Evolutionary conservation across 2,113 vertebrate species (phyloP), one percentile per base, ranked within the genome.

Genomic region (Paraplagusia blochii): DNA sequence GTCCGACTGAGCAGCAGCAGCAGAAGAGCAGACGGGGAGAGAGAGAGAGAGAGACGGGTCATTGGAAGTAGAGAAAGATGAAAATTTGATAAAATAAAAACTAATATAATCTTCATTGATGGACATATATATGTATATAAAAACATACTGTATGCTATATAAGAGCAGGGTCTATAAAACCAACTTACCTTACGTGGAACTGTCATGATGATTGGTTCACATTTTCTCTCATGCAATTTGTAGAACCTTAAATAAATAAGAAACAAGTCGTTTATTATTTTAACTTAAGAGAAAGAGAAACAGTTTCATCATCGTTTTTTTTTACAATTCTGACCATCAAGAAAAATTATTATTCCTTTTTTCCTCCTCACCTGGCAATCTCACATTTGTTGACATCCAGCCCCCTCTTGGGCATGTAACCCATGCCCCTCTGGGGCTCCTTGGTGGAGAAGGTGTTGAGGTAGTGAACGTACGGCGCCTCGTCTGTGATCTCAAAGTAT

Each of bases 321-420:
- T 29, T 29, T 2, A 29, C 22, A 29, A 29, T 29, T 29, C 22
- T 29, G 22, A 29, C 22, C 22, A 29, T 29, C n/a, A n/a, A n/a
- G n/a, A n/a, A n/a, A n/a, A n/a, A n/a, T n/a, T n/a, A n/a, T n/a
- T n/a, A n/a, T n/a, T n/a, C n/a, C n/a, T n/a, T n/a, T n/a, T n/a
- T n/a, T n/a, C 22, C 22, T 29, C n/a, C 33, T 16, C 7, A 99
- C 97, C 97, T 96, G 82, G 96, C 93, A 11, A 99, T 99, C 92
- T 99, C 97, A 73, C 97, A 99, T 83, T 98, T 99, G 93, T 97
- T 98, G 68, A 98, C 96, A 0, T 98, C 96, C 0, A 99, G 92
- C 29, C 96, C 97, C 70, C 96, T 85, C 80, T 99, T 99, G 67
- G 95, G 93, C 97, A 99, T 99, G 89, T 94, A 98, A 0, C 97